phyloP scores from a whole-genome alignment of 2,113 vertebrate species.

The Argyrosomus japonicus region DNA sequence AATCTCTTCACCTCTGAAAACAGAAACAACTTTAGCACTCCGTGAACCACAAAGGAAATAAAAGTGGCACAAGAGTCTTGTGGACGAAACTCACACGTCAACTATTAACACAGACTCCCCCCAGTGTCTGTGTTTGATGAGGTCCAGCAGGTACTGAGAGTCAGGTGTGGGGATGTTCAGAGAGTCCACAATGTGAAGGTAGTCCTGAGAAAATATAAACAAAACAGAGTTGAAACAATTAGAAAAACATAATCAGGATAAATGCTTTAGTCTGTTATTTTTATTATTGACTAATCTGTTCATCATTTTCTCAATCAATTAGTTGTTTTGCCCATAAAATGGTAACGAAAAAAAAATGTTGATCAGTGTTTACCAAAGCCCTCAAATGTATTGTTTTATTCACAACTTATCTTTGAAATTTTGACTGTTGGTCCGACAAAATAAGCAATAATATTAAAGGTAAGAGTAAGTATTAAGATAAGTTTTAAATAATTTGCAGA shows the following conservation, averaged over 20 bases:
- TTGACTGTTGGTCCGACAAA: neutral
- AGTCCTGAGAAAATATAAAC: conserved; percentile 75
- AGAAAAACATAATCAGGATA: neutral
- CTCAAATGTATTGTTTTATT: neutral
- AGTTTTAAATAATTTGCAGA: neutral
- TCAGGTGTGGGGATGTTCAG: conserved; percentile 87
- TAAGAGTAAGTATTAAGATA: too few relatives aligned
- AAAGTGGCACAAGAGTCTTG: too few relatives aligned
- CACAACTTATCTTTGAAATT: neutral
- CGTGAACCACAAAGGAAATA: neutral
- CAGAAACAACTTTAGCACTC: neutral
- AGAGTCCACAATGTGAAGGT: conserved; percentile 88
- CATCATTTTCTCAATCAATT: too few relatives aligned
- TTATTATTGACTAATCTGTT: too few relatives aligned
- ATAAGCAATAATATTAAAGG: neutral
- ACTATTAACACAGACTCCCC: conserved; percentile 89
- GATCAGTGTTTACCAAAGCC: too few relatives aligned
- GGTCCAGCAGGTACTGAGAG: conserved; percentile 87
- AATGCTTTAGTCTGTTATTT: neutral
- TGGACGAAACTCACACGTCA: conserved; percentile 84
- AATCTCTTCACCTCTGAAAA: conserved; percentile 84
- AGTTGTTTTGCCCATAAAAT: too few relatives aligned
- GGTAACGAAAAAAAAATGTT: too few relatives aligned
- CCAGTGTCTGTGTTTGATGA: conserved; percentile 85
- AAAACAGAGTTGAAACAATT: too few relatives aligned